phyloP scores from a whole-genome alignment of 2,888 invertebrate genomes.

The Caenorhabditis wallacei region DNA sequence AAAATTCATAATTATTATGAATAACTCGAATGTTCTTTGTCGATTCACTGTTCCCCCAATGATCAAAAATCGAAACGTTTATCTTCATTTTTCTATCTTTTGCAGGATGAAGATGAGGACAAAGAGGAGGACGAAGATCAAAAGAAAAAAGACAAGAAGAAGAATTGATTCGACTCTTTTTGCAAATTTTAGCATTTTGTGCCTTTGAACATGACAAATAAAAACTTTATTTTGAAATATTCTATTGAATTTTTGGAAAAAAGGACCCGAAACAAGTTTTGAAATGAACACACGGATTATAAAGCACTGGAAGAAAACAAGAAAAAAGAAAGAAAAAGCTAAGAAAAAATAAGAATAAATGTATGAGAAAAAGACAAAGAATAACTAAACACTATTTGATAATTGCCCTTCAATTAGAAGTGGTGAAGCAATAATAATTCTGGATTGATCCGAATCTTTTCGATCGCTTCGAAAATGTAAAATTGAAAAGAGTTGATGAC shows the following conservation, averaged over 20 bases:
- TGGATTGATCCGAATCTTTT: conserved; percentile 52
- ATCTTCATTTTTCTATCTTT: neutral
- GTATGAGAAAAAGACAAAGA: conserved; percentile 2
- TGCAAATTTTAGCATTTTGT: neutral
- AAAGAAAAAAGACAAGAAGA: conserved; percentile 35
- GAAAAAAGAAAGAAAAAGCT: neutral
- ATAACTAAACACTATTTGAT: conserved; percentile 43
- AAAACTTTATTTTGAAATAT: neutral
- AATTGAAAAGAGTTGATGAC: conserved; percentile 61
- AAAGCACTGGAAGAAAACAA: conserved; percentile 25
- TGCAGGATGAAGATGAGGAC: conserved; percentile 16
- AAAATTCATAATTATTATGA: neutral
- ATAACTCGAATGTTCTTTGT: neutral
- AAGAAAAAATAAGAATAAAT: neutral
- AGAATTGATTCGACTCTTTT: conserved; percentile 6
- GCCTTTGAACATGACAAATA: neutral
- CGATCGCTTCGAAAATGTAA: conserved; percentile 31
- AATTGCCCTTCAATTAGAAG: conserved; percentile 41
- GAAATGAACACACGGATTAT: conserved; percentile 12
- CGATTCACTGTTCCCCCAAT: neutral
- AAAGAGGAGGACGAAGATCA: conserved; percentile 34
- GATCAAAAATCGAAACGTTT: conserved; percentile 6
- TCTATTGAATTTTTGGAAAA: neutral
- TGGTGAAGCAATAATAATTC: conserved; percentile 46
- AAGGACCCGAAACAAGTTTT: neutral